Evolutionary conservation across 2,888 invertebrate species (phyloP), one percentile per base, ranked within the genome.

Genomic region (Rhingia rostrata): DNA sequence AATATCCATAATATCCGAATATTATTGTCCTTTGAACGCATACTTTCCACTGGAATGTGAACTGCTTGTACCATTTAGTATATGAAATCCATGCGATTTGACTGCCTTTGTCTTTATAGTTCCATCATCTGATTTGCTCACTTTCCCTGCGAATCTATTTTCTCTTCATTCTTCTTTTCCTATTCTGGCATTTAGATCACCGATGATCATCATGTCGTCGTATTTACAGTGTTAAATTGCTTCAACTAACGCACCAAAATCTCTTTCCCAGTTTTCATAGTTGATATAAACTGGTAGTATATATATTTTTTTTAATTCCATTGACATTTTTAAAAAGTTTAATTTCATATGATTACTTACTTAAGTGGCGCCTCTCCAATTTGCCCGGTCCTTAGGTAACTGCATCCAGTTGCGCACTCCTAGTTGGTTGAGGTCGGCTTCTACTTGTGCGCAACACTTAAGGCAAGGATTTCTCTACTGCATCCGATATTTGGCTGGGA

Each of bases 131-230:
- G 45, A 61, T 45, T 61, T 61, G 10, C 61, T 45, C 10, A 61
- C 14, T 33, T 33, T 35, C 4, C 35, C 61, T 9, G 61, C 45
- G 6, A 61, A 35, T 61, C 7, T 14, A 12, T 47, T 61, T 61
- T 47, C 61, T 61, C 47, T 47, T 45, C 33, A 45, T 6, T 45
- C 61, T 6, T 47, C 61, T 12, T 4, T 22, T 45, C 4, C n/a
- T 60, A 60, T 60, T 30, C 58, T 43, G 10, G 58, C 43, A 30
- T 32, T 45, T 14, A 56, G 43, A 58, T 61, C 47, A 6, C 61
- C 61, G 12, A 61, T 47, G 5, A 58, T n/a, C 43, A 58, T 58
- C 2, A 58, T 4, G 22, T 58, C n/a, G 10, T 41, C 43, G 30
- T 39, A 39, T 3, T 22, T 6, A 43, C 9, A n/a, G 32, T 64